Base-by-base conservation (phyloP, 2,113 vertebrate genomes). In the Lontra canadensis region DNA sequence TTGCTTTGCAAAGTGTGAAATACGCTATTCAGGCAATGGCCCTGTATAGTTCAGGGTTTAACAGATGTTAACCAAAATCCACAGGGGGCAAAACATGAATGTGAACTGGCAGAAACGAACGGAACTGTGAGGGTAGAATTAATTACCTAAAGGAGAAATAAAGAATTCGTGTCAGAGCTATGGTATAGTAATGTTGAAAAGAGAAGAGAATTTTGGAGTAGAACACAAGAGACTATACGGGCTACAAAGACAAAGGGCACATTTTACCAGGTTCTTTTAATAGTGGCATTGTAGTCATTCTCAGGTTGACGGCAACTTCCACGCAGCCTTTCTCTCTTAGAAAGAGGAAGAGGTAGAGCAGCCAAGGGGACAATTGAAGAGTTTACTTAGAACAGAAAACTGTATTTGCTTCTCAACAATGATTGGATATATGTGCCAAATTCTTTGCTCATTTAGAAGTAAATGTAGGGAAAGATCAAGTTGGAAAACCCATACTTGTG, bases 91-190 rank as follows among this genome's bases (percentile, higher is more conserved):
- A 55, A 6, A 29, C 73, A 59, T 95, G 71, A 85, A 84, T 82
- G 7, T 23, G 52, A 92, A 78, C 89, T 71, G 95, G 74, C 86
- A 42, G 59, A 88, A 92, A 89, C 0, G 0, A 91, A 49, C 52
- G 21, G 34, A 59, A 20, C 0, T 2, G 6, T 63, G 84, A 71
- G 12, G 47, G 7, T 44, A 74, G 90, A 69, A 95, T 95, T 96
- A 79, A 74, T 96, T 89, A 90, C 91, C 89, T 95, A 79, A 96
- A 95, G 93, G 69, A 94, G 63, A 97, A 97, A 89, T 86, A 80
- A 89, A 55, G 39, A 84, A 26, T 12, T 2, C 12, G 65, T 86
- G 7, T 4, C 86, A 7, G 7, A 69, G 74, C 59, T 44, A 36
- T 63, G 10, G 39, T 65, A n/a, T 39, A 79, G 25, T 55, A 88